Evolutionary conservation across 1,140 invertebrate genomes (phyloP), one percentile per base, ranked within the genome.

Genomic region (Drosophila pruinosa): DNA sequence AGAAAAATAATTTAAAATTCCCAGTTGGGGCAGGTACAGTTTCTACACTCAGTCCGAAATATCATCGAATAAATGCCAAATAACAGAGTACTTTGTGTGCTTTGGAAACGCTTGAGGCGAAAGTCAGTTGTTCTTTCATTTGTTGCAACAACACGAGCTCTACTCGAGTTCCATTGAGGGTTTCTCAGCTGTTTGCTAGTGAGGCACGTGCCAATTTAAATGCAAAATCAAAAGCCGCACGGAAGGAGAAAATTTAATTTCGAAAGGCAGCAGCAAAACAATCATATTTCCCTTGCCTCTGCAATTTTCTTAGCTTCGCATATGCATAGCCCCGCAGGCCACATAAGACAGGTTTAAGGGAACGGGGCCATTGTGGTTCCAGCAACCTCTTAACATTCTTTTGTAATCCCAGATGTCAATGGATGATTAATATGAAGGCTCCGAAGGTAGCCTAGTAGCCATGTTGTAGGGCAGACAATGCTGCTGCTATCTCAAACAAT

Each of bases 171-270:
- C 31, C 52, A 21, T 26, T 67, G 54, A 50, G 62, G 24, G 39
- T 48, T 45, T 7, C 69, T 38, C 62, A 65, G 69, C 53, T 67
- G 79, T 75, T 80, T 62, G 62, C 57, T 21, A 31, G 39, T 24
- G 38, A 68, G 81, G 77, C 81, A 85, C 81, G 81, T 86, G 81
- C 72, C 81, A 85, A 85, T 86, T 86, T 86, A 81, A 85, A 85
- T 85, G 73, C 77, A 81, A 85, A 79, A 80, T 86, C 81, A 85
- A 52, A 86, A 77, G 77, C 57, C 69, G 57, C 41, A 50, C 28
- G 62, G 58, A 53, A 62, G 24, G 57, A 70, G 73, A 80, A 78
- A 85, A 85, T 85, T 85, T 74, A 86, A 86, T 85, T 86, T 88
- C 82, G 78, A 68, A 77, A 63, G 69, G 57, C 80, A 63, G 47